Percentiles rank a stretch among this genome's conserved stretches.
These are phyloP conservation scores for Sterrhoptilus dennistouni DNA, from an alignment of 2,113 vertebrate genomes.

Conservation along the genomic window DNA sequence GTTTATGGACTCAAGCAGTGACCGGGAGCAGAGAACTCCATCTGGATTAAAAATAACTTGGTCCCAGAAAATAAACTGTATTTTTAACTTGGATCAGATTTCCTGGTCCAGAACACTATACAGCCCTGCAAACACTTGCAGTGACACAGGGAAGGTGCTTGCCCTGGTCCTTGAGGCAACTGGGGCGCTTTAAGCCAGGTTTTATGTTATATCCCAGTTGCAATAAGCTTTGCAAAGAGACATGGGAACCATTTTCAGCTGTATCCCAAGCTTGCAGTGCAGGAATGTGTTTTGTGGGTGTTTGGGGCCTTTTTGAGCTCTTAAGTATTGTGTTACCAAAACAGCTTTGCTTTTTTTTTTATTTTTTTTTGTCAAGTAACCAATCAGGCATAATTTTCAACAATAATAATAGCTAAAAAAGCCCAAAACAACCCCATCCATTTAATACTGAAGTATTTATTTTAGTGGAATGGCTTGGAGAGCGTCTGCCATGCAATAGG, in stretches of 20 bases:
- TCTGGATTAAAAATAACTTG: constrained; percentile 62
- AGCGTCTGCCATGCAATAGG: rapidly evolving
- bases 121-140: neutral
- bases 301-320: neutral
- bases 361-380: neutral
- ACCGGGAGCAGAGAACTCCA: constrained; percentile 12
- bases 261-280: neutral
- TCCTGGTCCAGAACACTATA: neutral
- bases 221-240: neutral
- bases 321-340: neutral
- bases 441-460: neutral
- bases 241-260: neutral
- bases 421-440: neutral
- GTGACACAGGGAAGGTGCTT: neutral
- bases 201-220: neutral
- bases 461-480: neutral
- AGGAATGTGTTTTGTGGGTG: neutral
- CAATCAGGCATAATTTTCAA: neutral
- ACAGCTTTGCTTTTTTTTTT: neutral
- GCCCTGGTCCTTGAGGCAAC: neutral
- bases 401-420: neutral
- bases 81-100: constrained; percentile 64
- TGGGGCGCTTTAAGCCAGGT: neutral
- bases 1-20: neutral
- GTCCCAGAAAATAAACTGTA: constrained; percentile 54